phyloP scores from a whole-genome alignment of 2,113 vertebrate genomes.

The Rhineura floridana region DNA sequence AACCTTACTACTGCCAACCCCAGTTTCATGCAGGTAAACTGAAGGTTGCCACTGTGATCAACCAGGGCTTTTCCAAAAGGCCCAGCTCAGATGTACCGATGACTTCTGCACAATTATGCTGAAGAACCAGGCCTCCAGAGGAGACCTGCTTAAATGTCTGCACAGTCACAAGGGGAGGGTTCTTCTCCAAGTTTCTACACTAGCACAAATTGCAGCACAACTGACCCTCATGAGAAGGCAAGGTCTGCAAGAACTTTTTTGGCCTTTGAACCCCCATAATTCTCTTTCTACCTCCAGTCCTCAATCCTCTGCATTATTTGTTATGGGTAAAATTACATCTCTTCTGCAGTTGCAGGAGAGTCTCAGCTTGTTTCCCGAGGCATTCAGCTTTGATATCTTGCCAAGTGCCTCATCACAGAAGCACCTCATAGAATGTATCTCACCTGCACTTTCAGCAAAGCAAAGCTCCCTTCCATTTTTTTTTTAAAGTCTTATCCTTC shows the following conservation, averaged over 20 bases:
- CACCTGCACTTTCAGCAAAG: slow-evolving; percentile 64
- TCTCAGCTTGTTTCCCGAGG: slow-evolving; percentile 72
- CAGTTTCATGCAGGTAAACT: too few species aligned
- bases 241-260: not conserved
- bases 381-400: slow-evolving; percentile 71
- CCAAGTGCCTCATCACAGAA: slow-evolving; percentile 64
- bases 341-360: slow-evolving; percentile 64
- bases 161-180: not conserved
- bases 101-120: too few species aligned
- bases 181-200: not conserved
- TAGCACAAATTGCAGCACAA: not conserved
- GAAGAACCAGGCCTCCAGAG: too few species aligned
- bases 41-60: not conserved
- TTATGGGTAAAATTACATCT: slow-evolving; percentile 53
- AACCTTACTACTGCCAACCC: too few species aligned
- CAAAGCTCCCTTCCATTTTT: slow-evolving; percentile 32
- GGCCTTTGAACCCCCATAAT: slow-evolving; percentile 17
- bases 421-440: slow-evolving; percentile 33
- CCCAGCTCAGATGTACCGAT: not conserved
- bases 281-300: slow-evolving; percentile 28
- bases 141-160: not conserved
- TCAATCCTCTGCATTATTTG: slow-evolving; percentile 44
- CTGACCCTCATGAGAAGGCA: not conserved
- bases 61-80: not conserved
- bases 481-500: slow-evolving; percentile 18